phyloP scores from a whole-genome alignment of 1,140 invertebrate species.

The Drosophila asahinai region DNA sequence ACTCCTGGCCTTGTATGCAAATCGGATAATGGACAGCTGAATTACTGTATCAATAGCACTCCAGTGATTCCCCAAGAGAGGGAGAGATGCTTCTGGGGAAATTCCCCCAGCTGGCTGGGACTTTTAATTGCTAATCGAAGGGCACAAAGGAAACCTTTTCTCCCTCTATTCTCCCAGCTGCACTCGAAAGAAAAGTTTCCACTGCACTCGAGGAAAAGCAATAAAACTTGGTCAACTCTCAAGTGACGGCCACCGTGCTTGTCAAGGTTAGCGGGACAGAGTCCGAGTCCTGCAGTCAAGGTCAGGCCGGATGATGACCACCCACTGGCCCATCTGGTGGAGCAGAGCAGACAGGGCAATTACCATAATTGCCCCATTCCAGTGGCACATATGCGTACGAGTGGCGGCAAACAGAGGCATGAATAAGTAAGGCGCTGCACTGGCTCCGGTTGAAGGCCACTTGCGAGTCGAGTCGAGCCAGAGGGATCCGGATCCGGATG shows the following conservation, averaged over 20 bases:
- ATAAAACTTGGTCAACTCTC: constrained; percentile 73
- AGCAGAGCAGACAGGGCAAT: constrained; percentile 29
- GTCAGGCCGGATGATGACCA: constrained; percentile 15
- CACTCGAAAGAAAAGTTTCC: constrained; percentile 26
- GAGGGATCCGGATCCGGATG: constrained; percentile 7
- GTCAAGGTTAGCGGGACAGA: constrained; percentile 34
- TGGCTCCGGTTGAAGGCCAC: constrained; percentile 29
- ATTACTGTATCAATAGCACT: constrained; percentile 28
- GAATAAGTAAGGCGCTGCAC: constrained; percentile 18
- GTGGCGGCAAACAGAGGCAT: constrained; percentile 25
- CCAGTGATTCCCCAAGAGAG: background rate
- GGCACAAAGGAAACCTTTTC: background rate
- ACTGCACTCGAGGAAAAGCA: constrained; percentile 50
- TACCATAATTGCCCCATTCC: constrained; percentile 46
- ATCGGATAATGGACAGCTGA: constrained; percentile 40
- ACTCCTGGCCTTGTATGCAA: constrained; percentile 32
- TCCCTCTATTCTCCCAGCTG: background rate
- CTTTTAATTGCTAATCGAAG: constrained; percentile 44
- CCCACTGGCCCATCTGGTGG: background rate
- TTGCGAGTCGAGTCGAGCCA: background rate
- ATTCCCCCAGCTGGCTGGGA: background rate
- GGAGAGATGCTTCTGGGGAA: background rate
- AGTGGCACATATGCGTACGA: constrained; percentile 23
- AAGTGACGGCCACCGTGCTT: constrained; percentile 35
- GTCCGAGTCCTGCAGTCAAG: constrained; percentile 32